phyloP scores from a whole-genome alignment of 2,888 invertebrate genomes.

The Tetropium fuscum region DNA sequence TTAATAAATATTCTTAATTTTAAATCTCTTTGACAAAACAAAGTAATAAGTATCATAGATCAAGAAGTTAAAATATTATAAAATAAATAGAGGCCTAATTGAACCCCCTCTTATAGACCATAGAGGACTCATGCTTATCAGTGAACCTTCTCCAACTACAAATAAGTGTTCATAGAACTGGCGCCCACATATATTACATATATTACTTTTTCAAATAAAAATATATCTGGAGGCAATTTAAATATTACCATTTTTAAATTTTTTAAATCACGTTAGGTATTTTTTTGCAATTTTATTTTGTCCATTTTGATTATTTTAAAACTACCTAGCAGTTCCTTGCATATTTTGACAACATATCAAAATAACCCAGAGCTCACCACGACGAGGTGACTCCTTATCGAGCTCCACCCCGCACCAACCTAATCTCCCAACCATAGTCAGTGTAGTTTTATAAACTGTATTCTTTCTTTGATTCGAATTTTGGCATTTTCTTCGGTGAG shows the following conservation, averaged over 20 bases:
- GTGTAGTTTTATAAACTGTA: conserved; percentile 2
- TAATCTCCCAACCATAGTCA: not conserved
- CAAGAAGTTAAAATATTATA: no score
- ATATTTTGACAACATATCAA: not conserved
- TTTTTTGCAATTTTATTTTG: not conserved
- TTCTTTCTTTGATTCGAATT: conserved; percentile 7
- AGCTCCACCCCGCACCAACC: conserved; percentile 1
- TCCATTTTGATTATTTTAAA: not conserved
- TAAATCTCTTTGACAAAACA: no score
- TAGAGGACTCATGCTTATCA: no score
- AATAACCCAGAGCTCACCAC: conserved; percentile 5
- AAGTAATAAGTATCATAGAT: no score
- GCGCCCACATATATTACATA: not conserved
- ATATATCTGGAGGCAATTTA: not conserved
- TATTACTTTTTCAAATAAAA: not conserved
- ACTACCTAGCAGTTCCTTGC: not conserved
- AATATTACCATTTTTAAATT: no score
- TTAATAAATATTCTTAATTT: no score
- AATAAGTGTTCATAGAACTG: no score
- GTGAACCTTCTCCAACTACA: no score
- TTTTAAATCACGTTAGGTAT: no score
- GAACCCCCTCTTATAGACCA: no score
- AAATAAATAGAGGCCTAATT: no score
- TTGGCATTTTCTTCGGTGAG: conserved; percentile 6
- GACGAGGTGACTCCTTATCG: not conserved